Percentiles rank a stretch among this genome's conserved stretches.
Conservation (phyloP, 2,888 invertebrate species). For the Patella depressa region DNA sequence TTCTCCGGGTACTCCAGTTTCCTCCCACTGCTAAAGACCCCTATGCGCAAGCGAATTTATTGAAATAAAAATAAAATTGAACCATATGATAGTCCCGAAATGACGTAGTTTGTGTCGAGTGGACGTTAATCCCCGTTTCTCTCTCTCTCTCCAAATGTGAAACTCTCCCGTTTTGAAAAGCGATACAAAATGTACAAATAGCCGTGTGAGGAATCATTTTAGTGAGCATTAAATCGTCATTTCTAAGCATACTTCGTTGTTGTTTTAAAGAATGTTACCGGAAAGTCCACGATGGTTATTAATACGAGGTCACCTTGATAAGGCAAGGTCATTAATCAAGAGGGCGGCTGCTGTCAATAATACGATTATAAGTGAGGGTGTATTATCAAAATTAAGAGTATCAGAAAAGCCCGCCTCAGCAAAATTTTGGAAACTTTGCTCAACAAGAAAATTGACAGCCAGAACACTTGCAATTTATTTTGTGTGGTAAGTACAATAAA, state of each 20-base stretch:
- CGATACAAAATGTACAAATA: no score
- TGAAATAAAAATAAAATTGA: no score
- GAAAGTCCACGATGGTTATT: slow-evolving; percentile 6
- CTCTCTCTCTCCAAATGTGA: no score
- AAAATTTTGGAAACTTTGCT: not conserved
- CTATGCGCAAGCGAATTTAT: no score
- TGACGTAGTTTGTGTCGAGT: no score
- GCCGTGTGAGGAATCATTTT: no score
- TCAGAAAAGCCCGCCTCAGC: not conserved
- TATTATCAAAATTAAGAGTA: not conserved
- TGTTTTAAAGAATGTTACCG: not conserved
- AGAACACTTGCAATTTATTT: not conserved
- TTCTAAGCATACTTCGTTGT: not conserved
- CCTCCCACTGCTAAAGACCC: no score
- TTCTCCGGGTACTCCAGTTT: no score
- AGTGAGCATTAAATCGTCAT: no score
- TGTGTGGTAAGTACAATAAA: not conserved
- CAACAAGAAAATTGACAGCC: not conserved
- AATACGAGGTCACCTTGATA: not conserved
- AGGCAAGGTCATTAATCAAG: not conserved
- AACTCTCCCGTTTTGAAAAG: no score
- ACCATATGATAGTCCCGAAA: no score
- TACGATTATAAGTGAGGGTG: not conserved
- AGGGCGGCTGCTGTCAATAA: not conserved
- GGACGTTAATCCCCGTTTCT: no score